These are phyloP conservation scores for Spisula subtruncata DNA, from an alignment of 2,888 invertebrate genomes.

Conservation along the genomic window DNA sequence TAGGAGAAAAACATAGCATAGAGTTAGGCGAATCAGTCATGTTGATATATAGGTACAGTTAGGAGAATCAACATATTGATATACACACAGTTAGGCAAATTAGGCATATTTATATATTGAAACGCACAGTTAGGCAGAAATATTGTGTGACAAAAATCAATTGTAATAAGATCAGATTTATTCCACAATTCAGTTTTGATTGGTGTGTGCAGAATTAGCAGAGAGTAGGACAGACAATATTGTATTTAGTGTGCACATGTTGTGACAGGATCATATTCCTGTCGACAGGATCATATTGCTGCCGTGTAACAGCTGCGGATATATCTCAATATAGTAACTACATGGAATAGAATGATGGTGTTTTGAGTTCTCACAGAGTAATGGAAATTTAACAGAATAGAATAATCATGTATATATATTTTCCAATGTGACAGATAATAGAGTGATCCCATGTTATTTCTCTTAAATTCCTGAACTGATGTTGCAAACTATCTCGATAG, in stretches of 20 bases:
- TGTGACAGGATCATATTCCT: background rate
- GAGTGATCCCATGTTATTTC: no score
- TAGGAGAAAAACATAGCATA: background rate
- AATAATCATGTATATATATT: no score
- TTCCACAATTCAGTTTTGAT: background rate
- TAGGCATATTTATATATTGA: no score
- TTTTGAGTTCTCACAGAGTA: no score
- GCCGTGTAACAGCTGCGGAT: background rate
- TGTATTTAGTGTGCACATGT: background rate
- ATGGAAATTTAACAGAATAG: no score
- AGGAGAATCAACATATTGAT: no score
- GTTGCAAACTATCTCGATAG: no score
- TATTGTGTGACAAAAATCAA: background rate
- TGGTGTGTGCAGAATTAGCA: background rate
- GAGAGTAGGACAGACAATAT: background rate
- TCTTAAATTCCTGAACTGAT: no score
- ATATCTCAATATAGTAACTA: background rate
- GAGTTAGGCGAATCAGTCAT: conserved; percentile 36
- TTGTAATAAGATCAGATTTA: background rate
- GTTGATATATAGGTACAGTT: conserved; percentile 10
- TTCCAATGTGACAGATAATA: no score
- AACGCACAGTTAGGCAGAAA: conserved; percentile 37
- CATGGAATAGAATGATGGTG: background rate
- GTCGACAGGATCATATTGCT: background rate
- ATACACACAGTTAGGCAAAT: no score